Evolutionary conservation across 1,140 invertebrate species (phyloP).

Genomic region (Tenebrio molitor): DNA sequence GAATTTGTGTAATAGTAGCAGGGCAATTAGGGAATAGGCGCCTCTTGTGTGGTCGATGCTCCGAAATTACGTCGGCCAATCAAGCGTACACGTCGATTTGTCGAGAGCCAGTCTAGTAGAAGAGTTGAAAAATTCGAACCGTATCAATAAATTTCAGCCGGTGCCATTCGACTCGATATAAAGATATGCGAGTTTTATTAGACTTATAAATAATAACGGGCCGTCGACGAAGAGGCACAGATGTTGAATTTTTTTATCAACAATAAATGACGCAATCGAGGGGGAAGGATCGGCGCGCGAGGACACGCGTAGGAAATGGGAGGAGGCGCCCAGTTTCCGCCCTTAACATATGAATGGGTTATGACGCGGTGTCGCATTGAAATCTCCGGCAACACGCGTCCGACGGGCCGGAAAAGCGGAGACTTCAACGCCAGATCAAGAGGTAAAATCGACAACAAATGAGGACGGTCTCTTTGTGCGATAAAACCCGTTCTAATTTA

Average conservation of each 20-base stretch:
- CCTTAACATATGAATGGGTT: not conserved
- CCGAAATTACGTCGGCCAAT: too few relatives aligned
- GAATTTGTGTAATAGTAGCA: not conserved
- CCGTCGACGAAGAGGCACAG: conserved; percentile 13
- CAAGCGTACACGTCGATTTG: too few relatives aligned
- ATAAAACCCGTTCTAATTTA: conserved; percentile 14
- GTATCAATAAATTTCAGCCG: conserved; percentile 16
- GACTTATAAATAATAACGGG: conserved; percentile 39
- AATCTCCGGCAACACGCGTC: not conserved
- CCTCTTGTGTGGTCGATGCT: not conserved
- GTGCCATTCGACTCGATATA: conserved; percentile 3
- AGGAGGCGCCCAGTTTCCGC: not conserved
- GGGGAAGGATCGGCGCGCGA: not conserved
- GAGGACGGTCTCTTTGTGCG: not conserved
- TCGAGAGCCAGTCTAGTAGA: too few relatives aligned
- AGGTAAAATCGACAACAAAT: not conserved
- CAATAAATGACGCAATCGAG: not conserved
- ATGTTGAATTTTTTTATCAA: conserved; percentile 8
- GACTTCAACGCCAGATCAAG: not conserved
- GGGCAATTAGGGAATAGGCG: conserved; percentile 4
- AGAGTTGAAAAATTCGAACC: conserved; percentile 11
- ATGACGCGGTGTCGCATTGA: too few relatives aligned
- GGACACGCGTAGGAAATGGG: conserved; percentile 9
- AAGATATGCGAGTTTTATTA: conserved; percentile 39
- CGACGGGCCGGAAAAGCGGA: not conserved